Evolutionary conservation across 2,113 vertebrate genomes (phyloP).

Genomic region (Nymphicus hollandicus): DNA sequence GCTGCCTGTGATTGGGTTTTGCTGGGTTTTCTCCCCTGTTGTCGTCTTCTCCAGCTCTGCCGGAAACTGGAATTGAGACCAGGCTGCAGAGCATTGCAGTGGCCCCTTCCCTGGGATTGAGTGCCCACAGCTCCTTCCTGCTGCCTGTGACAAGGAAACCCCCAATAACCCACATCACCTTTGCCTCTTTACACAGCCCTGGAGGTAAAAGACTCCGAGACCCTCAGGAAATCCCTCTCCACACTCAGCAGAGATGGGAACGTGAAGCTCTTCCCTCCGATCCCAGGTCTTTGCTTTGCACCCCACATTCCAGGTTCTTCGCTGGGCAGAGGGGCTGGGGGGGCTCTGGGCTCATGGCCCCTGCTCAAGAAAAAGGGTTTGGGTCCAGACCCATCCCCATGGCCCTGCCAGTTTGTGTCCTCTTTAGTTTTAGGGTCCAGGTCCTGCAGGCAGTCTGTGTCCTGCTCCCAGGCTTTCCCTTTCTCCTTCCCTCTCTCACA

Average conservation of each 20-base stretch:
- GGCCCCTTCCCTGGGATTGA: not conserved
- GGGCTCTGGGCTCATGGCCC: not conserved
- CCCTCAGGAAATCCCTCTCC: not conserved
- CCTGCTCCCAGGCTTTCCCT: not conserved
- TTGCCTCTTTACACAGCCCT: not conserved
- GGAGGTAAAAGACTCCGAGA: not conserved
- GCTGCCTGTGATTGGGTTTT: not conserved
- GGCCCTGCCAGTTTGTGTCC: not conserved
- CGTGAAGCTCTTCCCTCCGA: not conserved
- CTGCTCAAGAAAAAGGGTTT: not conserved
- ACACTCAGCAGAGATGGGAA: not conserved
- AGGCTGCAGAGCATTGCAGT: not conserved
- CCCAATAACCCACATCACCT: not conserved
- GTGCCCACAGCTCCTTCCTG: not conserved
- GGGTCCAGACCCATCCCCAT: not conserved
- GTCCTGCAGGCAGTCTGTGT: too few species aligned
- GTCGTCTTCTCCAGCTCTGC: not conserved
- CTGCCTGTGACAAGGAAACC: fast-evolving
- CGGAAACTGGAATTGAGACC: not conserved
- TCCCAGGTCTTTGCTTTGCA: not conserved
- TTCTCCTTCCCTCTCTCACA: not conserved
- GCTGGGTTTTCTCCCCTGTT: not conserved
- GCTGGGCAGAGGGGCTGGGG: not conserved
- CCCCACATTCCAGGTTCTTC: fast-evolving
- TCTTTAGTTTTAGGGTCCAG: not conserved